Evolutionary conservation across 2,888 invertebrate genomes (phyloP), one percentile per base, ranked within the genome.

Genomic region (Amphipoea oculea): DNA sequence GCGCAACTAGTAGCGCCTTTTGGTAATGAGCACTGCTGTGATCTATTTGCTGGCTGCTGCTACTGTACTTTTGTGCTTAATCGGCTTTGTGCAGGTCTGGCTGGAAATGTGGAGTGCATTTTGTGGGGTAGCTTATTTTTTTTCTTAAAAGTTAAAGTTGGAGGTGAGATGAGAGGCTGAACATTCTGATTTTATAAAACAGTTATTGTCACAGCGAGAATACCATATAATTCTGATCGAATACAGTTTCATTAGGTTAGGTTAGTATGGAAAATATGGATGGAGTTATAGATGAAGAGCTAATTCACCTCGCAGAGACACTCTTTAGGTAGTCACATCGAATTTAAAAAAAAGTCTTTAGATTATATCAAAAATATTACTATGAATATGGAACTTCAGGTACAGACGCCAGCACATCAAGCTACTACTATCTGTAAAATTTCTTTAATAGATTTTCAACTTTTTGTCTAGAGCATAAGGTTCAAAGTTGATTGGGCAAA

Each of bases 21-120:
- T 91, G 93, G 94, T 95, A 95, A 95, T 94, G 94, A 95, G 94
- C 93, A 81, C 82, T 86, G 85, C 89, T 89, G 86, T 89, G 89
- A 89, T 89, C 89, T 89, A 89, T 89, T 89, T 89, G 89, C 84
- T 89, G 81, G 89, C 73, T 83, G 78, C 71, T 77, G 89, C 89
- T 89, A 89, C 89, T 75, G 88, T 75, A 78, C 81, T 86, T 73
- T 77, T 75, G 76, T 74, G 83, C 83, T 86, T 85, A 85, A 86
- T 84, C 85, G 81, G 45, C 81, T 80, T 75, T 79, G 74, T 83
- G 71, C 62, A 57, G 40, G 57, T 36, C 17, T 48, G 45, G 54
- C n/a, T 67, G 40, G 20, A 54, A 78, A 65, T 76, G 73, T 79
- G 29, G 60, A 66, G 36, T n/a, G 70, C 6, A 78, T 73, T 82